phyloP scores from a whole-genome alignment of 2,888 invertebrate genomes.

The Drosophila parthenogenetica region DNA sequence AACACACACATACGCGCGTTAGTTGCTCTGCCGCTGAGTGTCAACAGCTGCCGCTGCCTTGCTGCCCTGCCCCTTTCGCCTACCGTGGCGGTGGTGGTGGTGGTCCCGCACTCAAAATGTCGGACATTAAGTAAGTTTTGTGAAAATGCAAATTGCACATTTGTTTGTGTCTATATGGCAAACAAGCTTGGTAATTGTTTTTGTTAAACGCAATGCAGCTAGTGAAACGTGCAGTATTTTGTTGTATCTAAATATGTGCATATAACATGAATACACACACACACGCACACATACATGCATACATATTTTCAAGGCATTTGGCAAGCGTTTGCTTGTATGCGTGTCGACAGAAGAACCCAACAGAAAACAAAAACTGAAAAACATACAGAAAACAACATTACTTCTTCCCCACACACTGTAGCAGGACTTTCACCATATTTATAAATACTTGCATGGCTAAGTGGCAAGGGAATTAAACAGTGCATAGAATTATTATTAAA shows the following conservation, averaged over 20 bases:
- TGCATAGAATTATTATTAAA: too few species aligned
- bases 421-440: conserved; percentile 1
- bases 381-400: conserved; percentile 22
- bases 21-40: conserved; percentile 60
- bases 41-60: conserved; percentile 66
- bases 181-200: conserved; percentile 1
- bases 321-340: conserved; percentile 20
- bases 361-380: conserved; percentile 35
- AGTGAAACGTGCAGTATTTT: conserved; percentile 34
- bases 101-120: conserved; percentile 80
- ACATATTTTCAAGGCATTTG: conserved; percentile 50
- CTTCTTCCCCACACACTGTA: not conserved
- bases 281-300: conserved; percentile 22
- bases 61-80: not conserved
- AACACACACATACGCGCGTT: conserved; percentile 27
- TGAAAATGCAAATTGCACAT: conserved; percentile 31
- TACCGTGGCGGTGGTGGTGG: conserved; percentile 43
- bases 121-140: conserved; percentile 83
- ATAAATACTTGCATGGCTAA: too few species aligned
- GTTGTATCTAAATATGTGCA: conserved; percentile 36
- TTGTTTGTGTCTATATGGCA: not conserved
- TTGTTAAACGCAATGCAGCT: conserved; percentile 5
- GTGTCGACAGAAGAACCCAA: conserved; percentile 37
- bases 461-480: too few species aligned
- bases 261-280: conserved; percentile 21